These are phyloP conservation scores for Drosophila suzukii DNA, from an alignment of 1,140 invertebrate genomes.

Conservation along the genomic window DNA sequence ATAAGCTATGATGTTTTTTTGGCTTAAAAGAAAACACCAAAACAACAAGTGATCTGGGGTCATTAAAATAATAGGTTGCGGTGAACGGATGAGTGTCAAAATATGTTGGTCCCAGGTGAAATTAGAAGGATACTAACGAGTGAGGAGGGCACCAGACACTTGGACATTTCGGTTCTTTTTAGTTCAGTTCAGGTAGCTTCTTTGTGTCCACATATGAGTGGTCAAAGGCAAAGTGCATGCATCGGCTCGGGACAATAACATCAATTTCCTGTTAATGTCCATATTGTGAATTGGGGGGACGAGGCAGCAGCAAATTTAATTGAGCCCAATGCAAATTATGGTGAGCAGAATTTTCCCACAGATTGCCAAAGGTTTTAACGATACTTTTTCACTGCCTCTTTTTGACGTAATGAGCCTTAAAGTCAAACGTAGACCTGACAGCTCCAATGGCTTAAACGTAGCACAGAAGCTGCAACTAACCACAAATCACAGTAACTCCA, in stretches of 20 bases:
- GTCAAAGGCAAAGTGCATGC: constrained; percentile 3
- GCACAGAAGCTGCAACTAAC: constrained; percentile 79
- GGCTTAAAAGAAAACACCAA: background rate
- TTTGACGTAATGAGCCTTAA: constrained; percentile 72
- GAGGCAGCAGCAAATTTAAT: constrained; percentile 54
- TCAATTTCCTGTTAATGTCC: constrained; percentile 59
- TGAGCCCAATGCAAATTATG: constrained; percentile 76
- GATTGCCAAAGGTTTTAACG: constrained; percentile 68
- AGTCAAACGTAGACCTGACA: constrained; percentile 79
- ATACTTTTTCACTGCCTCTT: constrained; percentile 47
- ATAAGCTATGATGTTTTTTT: no score
- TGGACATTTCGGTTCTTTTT: no score
- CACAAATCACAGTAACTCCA: constrained; percentile 76
- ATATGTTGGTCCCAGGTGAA: background rate
- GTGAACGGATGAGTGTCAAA: background rate
- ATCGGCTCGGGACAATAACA: constrained; percentile 33
- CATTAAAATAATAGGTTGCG: background rate
- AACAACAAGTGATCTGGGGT: background rate
- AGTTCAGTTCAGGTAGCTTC: constrained; percentile 5
- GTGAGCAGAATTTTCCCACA: constrained; percentile 74
- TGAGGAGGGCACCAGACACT: background rate
- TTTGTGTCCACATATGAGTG: constrained; percentile 29
- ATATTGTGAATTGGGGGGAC: constrained; percentile 44
- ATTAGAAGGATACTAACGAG: background rate
- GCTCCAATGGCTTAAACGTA: constrained; percentile 77